phyloP scores from a whole-genome alignment of 2,113 vertebrate species.

The Neogobius melanostomus region DNA sequence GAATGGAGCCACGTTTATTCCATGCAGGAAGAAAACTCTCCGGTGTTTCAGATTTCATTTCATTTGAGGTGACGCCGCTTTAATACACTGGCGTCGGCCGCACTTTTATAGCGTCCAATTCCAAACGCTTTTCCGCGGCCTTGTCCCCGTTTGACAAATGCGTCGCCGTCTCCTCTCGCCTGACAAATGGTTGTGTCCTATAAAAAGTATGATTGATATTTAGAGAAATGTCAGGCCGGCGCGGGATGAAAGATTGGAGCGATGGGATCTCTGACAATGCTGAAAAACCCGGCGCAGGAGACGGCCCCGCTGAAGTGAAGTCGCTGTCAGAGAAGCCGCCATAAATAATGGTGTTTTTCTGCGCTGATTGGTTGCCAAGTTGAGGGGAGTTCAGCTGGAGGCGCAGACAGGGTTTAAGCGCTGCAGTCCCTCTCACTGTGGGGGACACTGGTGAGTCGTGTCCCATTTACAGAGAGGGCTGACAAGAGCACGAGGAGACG shows the following conservation, averaged over 20 bases:
- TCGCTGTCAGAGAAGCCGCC: slow-evolving; percentile 52
- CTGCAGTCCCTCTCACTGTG: not conserved
- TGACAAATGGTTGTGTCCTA: slow-evolving; percentile 49
- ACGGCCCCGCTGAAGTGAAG: slow-evolving; percentile 61
- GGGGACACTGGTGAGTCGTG: too few relatives aligned
- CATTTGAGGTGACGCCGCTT: not conserved
- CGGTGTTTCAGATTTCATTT: too few relatives aligned
- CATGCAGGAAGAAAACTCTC: too few relatives aligned
- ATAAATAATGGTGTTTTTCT: slow-evolving; percentile 77
- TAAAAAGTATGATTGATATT: slow-evolving; percentile 60
- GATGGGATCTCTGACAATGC: slow-evolving; percentile 38
- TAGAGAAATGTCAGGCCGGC: slow-evolving; percentile 52
- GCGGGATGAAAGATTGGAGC: slow-evolving; percentile 57
- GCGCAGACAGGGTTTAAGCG: slow-evolving; percentile 36
- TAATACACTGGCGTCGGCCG: not conserved
- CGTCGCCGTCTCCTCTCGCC: slow-evolving; percentile 29
- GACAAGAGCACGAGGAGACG: too few relatives aligned
- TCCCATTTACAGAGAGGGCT: too few relatives aligned
- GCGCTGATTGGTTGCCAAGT: slow-evolving; percentile 42
- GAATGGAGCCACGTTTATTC: too few relatives aligned
- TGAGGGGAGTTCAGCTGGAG: slow-evolving; percentile 44
- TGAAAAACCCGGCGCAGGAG: slow-evolving; percentile 31
- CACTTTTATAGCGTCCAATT: not conserved
- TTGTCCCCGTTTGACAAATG: not conserved
- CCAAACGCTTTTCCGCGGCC: slow-evolving; percentile 12